Percentiles rank a stretch among this genome's conserved stretches.
These are phyloP conservation scores for Herpetotheres cachinnans DNA, from an alignment of 2,113 vertebrate genomes.

Conservation along the genomic window DNA sequence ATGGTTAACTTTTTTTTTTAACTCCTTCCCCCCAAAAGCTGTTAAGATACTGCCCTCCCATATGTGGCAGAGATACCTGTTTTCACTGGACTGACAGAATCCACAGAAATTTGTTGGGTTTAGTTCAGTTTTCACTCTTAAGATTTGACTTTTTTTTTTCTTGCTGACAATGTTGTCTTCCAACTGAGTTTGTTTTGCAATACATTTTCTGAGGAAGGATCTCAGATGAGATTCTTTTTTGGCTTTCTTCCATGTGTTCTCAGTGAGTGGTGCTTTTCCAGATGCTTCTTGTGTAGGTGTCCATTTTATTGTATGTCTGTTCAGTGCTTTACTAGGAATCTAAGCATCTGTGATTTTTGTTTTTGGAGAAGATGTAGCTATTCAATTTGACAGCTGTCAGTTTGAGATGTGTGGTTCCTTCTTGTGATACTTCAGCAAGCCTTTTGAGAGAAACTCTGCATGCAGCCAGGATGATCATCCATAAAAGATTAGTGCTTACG, in stretches of 20 bases:
- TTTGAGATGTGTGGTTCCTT: neutral
- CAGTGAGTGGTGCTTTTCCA: neutral
- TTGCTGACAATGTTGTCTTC: neutral
- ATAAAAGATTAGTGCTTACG: neutral
- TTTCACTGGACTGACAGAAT: neutral
- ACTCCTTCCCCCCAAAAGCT: neutral
- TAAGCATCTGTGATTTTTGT: neutral
- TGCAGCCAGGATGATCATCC: neutral
- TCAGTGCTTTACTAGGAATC: neutral
- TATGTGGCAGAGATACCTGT: neutral
- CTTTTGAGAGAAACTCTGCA: neutral
- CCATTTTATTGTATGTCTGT: neutral
- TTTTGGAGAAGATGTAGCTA: neutral
- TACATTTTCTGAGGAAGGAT: neutral
- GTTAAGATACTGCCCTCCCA: neutral
- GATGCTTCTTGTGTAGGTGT: neutral
- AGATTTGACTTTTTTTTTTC: neutral
- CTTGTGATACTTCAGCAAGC: neutral
- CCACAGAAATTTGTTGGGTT: neutral
- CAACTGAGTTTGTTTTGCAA: neutral
- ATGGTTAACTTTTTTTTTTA: constrained; percentile 46
- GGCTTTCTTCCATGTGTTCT: neutral
- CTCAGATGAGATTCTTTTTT: neutral
- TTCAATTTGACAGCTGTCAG: neutral
- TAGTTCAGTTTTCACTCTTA: neutral